Evolutionary conservation across 1,140 invertebrate species (phyloP), one percentile per base, ranked within the genome.

Genomic region (Drosophila arawakana): DNA sequence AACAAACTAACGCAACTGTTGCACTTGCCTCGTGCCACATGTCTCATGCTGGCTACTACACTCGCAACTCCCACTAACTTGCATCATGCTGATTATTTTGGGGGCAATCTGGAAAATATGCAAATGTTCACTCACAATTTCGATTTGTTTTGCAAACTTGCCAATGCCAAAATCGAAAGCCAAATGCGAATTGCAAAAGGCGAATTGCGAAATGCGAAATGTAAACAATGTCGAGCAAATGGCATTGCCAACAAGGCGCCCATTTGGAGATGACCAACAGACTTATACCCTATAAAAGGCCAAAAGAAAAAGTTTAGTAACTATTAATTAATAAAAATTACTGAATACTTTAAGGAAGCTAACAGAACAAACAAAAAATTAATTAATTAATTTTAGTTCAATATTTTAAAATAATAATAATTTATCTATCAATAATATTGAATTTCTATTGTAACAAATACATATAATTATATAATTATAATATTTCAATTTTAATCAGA

Each of bases 31-130:
- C 50, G 7, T 15, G 25, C 49, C 49, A 3, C 52, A 35, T 39
- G 30, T n/a, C 21, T 50, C 8, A 10, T 21, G 25, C 25, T 6
- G 25, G 6, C 25, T 30, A 6, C 25, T 25, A 25, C 10, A 15
- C 34, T 54, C 15, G 52, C 11, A 1, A 15, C 52, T 54, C 3
- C 21, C 63, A 1, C 21, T 41, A 47, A 57, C 34, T 69, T 34
- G 52, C 43, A 63, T 50, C 68, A 35, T 18, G 43, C 43, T 62
- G 72, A 62, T 74, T 74, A 62, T 74, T 67, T 55, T 55, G 37
- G 30, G 43, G 11, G 25, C 46, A 70, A 62, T 70, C 66, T 49
- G 37, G 37, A 35, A 70, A 62, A 74, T 74, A 74, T 70, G 66
- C 66, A 70, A 74, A 74, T 74, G 43, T n/a, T 35, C 54, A 11